Evolutionary conservation across 2,113 vertebrate genomes (phyloP).

Genomic region (Odontophorus gujanensis): DNA sequence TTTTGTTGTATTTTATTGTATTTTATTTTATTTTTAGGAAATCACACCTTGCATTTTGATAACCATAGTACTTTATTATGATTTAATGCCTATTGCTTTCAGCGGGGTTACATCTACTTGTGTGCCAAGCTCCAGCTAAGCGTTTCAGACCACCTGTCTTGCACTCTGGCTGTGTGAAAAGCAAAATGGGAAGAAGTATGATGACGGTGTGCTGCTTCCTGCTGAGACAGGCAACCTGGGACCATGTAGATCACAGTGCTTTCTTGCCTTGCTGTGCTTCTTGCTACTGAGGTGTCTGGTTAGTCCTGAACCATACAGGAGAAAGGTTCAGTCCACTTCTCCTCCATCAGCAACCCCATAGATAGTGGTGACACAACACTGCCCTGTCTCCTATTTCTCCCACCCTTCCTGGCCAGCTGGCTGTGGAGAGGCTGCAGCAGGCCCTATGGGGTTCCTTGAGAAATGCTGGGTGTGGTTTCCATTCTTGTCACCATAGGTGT

Average conservation of each 20-base stretch:
- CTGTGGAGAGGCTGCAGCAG: not conserved
- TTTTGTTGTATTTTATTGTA: not conserved
- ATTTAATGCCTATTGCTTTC: not conserved
- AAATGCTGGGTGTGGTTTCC: rapidly evolving
- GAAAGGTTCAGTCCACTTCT: not conserved
- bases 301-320: not conserved
- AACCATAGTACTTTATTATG: rapidly evolving
- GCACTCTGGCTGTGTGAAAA: not conserved
- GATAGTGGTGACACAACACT: not conserved
- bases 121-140: not conserved
- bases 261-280: not conserved
- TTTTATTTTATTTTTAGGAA: not conserved
- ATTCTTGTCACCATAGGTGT: rapidly evolving
- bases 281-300: not conserved
- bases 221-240: not conserved
- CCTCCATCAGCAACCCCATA: not conserved
- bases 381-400: not conserved
- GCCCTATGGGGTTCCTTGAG: rapidly evolving
- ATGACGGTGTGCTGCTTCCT: not conserved
- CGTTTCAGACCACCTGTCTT: not conserved
- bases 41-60: not conserved
- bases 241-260: not conserved
- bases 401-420: not conserved
- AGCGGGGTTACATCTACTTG: not conserved
- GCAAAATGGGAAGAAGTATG: not conserved